Evolutionary conservation across 2,797 vertebrate genomes (phyloP).

Genomic region (Heterohyrax brucei): DNA sequence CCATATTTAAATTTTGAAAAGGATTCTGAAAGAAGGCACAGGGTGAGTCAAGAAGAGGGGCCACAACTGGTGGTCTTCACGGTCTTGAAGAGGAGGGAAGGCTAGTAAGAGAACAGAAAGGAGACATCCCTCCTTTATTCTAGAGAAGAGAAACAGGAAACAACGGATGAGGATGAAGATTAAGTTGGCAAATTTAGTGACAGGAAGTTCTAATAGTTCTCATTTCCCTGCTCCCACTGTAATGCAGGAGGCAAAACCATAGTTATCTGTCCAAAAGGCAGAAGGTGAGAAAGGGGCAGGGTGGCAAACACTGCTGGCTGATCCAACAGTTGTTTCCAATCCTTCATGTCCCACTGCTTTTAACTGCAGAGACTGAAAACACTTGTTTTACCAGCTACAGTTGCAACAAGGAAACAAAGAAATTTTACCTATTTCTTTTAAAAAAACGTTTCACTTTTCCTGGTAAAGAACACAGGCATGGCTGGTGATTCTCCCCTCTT

Average conservation of each 20-base stretch:
- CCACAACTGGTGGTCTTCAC: neutral
- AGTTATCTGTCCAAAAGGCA: neutral
- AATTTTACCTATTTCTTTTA: neutral
- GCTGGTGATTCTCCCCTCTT: neutral
- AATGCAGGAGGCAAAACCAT: neutral
- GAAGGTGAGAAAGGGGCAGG: neutral
- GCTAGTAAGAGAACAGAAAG: neutral
- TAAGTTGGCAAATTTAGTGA: neutral
- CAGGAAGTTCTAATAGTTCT: neutral
- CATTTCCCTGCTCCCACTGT: neutral
- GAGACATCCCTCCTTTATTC: neutral
- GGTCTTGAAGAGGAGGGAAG: neutral
- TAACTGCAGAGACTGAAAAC: neutral
- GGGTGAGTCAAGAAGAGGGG: neutral
- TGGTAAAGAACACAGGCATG: neutral
- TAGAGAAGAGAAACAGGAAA: neutral
- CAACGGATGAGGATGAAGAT: neutral
- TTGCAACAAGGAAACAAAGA: neutral
- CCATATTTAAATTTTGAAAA: neutral
- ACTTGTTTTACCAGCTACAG: neutral
- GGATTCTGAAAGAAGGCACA: neutral
- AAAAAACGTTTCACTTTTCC: conserved; percentile 1
- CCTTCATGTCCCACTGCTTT: neutral
- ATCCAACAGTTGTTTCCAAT: neutral
- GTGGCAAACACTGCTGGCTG: neutral